A percentile compares a stretch with the other conserved stretches of the same genome.
phyloP scores from a whole-genome alignment of 2,113 vertebrate species.

The Murina feae region DNA sequence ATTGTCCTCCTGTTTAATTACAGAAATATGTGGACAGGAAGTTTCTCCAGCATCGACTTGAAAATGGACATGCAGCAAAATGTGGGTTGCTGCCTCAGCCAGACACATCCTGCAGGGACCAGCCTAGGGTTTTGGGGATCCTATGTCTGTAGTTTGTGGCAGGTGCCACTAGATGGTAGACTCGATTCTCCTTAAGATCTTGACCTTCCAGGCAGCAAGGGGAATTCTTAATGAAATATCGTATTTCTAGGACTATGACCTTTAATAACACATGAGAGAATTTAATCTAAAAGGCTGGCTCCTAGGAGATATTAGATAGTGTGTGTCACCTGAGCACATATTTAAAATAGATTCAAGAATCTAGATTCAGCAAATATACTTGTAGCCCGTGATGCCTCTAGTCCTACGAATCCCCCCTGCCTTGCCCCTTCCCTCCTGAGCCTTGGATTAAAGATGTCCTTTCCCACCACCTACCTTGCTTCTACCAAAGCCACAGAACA shows the following conservation, averaged over 20 bases:
- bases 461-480: neutral
- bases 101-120: neutral
- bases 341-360: neutral
- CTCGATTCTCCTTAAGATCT: neutral
- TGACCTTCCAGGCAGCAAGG: neutral
- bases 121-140: neutral
- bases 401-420: no score
- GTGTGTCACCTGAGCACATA: neutral
- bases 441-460: neutral
- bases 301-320: neutral
- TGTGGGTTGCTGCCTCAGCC: neutral
- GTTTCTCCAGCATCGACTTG: neutral
- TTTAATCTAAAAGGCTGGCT: neutral
- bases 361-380: neutral
- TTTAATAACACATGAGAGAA: neutral
- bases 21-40: neutral
- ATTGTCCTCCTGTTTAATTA: neutral
- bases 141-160: neutral
- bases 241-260: neutral
- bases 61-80: neutral
- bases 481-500: neutral
- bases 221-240: neutral
- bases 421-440: neutral
- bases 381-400: neutral
- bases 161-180: neutral